phyloP scores from a whole-genome alignment of 2,113 vertebrate species.

The Symphodus melops region DNA sequence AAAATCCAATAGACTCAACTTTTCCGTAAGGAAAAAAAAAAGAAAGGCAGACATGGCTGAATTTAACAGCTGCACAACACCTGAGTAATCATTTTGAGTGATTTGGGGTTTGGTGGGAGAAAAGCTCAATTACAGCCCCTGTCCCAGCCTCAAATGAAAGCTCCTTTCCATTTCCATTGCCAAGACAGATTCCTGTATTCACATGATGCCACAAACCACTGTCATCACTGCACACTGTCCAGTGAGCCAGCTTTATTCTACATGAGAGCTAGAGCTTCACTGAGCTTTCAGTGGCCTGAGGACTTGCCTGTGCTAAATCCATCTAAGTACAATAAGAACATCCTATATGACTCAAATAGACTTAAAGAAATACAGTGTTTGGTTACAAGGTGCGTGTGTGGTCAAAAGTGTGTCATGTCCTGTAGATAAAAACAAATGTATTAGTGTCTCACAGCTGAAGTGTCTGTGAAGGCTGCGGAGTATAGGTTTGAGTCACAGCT shows the following conservation, averaged over 20 bases:
- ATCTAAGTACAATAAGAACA: not conserved
- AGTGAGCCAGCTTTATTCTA: conserved; percentile 46
- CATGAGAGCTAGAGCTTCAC: conserved; percentile 35
- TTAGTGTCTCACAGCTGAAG: conserved; percentile 16
- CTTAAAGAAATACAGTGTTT: not conserved
- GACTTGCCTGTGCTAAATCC: conserved; percentile 5
- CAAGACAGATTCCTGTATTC: conserved; percentile 68
- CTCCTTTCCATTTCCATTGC: conserved; percentile 67
- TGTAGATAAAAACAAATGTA: conserved; percentile 2
- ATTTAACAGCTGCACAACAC: conserved; percentile 24
- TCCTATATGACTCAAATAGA: not conserved
- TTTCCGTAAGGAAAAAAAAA: not conserved
- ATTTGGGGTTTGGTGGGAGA: conserved; percentile 8
- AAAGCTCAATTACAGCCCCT: conserved; percentile 7
- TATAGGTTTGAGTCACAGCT: conserved; percentile 29
- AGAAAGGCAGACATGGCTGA: conserved; percentile 2
- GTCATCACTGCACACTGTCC: conserved; percentile 48
- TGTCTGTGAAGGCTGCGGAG: conserved; percentile 26
- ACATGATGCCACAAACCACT: conserved; percentile 57
- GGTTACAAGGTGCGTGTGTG: not conserved
- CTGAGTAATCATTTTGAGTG: conserved; percentile 14
- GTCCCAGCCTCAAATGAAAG: conserved; percentile 40
- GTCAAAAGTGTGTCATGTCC: not conserved
- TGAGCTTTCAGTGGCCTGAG: conserved; percentile 22
- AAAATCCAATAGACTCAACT: not conserved